These are phyloP conservation scores for Rousettus madagascariensis DNA, from an alignment of 2,797 vertebrate genomes.

Conservation along the genomic window DNA sequence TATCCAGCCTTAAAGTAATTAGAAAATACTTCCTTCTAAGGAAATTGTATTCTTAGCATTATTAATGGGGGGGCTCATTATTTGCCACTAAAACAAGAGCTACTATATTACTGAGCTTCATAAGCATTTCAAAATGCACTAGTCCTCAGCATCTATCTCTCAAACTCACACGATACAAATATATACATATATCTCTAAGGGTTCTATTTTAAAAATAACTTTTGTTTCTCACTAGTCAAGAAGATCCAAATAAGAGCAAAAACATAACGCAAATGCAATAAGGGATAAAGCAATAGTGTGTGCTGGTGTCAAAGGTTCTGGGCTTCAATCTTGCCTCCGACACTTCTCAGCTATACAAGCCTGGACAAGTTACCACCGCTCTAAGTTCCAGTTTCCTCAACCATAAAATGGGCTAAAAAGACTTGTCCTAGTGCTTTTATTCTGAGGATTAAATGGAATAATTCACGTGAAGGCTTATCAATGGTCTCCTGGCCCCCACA, in stretches of 20 bases:
- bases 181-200: not conserved
- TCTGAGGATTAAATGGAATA: conserved; percentile 2
- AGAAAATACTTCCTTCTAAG: conserved; percentile 30
- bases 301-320: not conserved
- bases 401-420: not conserved
- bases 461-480: not conserved
- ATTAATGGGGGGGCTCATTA: not conserved
- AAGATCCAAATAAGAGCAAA: not conserved
- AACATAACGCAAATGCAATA: not conserved
- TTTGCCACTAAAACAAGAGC: not conserved
- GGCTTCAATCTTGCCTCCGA: not conserved
- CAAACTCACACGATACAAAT: not conserved
- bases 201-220: conserved; percentile 25
- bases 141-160: not conserved
- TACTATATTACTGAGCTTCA: not conserved
- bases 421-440: not conserved
- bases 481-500: not conserved
- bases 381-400: not conserved
- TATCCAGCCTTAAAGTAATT: conserved; percentile 38
- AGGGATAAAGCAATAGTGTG: not conserved
- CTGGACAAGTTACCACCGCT: conserved; percentile 6
- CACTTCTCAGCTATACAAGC: not conserved
- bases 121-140: conserved; percentile 42
- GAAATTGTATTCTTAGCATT: conserved; percentile 36
- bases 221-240: conserved; percentile 19